Base-by-base conservation (phyloP, 2,113 vertebrate species). In the Alaudala cheleensis region DNA sequence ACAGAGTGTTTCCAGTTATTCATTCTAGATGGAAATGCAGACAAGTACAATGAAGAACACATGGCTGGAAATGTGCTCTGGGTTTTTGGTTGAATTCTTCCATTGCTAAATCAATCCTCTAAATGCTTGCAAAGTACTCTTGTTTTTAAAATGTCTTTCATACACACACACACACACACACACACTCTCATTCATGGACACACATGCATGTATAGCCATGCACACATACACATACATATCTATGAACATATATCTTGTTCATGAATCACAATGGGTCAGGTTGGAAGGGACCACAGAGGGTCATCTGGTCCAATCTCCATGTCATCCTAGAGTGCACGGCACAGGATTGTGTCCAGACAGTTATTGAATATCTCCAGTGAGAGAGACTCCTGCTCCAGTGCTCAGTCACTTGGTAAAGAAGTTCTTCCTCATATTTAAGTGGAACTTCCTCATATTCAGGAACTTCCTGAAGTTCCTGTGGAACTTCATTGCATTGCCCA, bases 1-100 rank as follows among this genome's bases (percentile, higher is more conserved):
- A 93, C 92, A 93, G 85, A 90, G 81, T 84, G 50, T 92, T 96
- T 97, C 93, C 94, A 96, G 90, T 96, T 96, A 97, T 83, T 96
- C 88, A 91, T 89, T 90, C 50, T 92, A 81, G 86, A 92, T 95
- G 91, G 81, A 96, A 95, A 96, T 90, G 80, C 92, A 92, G 94
- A 78, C 81, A 95, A 95, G 74, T 87, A 92, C 89, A 95, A 96
- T 70, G 92, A 71, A 80, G 88, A 96, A 82, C 94, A 97, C 94
- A 77, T 91, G 92, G 88, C 45, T 96, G 86, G 88, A 92, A 97
- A 95, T 85, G 74, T 95, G 86, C 88, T 94, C 66, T 76, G 80
- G 45, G 49, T 62, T 96, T 96, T 96, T 83, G 42, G 64, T 91
- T 67, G 69, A 95, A 91, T 96, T 94, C 65, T 93, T 94, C 90